These are phyloP conservation scores for Drosophila meridiana DNA, from an alignment of 2,888 invertebrate genomes.

Conservation along the genomic window DNA sequence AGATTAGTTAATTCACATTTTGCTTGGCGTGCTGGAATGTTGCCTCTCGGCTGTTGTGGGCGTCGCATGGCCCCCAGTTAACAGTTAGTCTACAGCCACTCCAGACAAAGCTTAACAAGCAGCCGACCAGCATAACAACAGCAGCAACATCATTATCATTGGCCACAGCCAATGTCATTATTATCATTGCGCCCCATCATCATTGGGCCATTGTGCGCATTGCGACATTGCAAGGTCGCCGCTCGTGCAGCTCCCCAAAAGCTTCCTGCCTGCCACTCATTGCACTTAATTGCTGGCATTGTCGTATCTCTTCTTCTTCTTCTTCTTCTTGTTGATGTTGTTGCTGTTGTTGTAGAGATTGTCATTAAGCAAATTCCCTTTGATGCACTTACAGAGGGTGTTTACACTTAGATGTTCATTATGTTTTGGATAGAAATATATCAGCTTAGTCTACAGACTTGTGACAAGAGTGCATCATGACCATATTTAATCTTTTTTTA, in stretches of 20 bases:
- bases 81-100: conserved; percentile 43
- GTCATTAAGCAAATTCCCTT: conserved; percentile 67
- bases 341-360: conserved; percentile 35
- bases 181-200: conserved; percentile 14
- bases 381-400: not conserved
- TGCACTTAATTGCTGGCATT: conserved; percentile 65
- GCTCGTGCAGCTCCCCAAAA: conserved; percentile 57
- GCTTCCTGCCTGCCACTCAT: conserved; percentile 67
- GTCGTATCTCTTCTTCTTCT: conserved; percentile 22
- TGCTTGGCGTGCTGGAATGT: conserved; percentile 67
- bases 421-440: not conserved
- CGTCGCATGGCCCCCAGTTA: conserved; percentile 48
- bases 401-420: not conserved
- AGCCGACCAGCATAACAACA: conserved; percentile 15
- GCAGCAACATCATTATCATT: conserved; percentile 15
- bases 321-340: conserved; percentile 24
- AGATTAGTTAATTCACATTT: conserved; percentile 58
- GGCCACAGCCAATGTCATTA: conserved; percentile 17
- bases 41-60: conserved; percentile 42
- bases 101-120: conserved; percentile 67
- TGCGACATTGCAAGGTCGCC: conserved; percentile 77
- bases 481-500: too few species aligned
- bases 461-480: too few species aligned
- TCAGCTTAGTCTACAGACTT: too few species aligned
- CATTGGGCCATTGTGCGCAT: conserved; percentile 34